Evolutionary conservation across 1,140 invertebrate species (phyloP).

Genomic region (Drosophila biarmipes): DNA sequence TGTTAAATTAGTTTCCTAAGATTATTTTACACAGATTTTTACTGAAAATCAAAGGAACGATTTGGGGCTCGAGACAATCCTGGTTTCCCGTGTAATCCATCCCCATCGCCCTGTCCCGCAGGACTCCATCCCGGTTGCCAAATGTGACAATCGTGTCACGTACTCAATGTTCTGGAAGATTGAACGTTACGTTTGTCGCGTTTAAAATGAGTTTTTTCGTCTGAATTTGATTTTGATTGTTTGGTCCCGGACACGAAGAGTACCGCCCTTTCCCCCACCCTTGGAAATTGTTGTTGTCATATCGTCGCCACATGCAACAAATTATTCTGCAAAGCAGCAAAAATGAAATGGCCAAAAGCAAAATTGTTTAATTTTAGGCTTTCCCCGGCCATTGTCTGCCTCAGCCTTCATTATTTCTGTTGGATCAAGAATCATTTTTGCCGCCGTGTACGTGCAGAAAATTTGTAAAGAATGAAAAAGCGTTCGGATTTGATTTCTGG

Average conservation of each 20-base stretch:
- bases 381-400: conserved; percentile 41
- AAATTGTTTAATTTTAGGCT: conserved; percentile 80
- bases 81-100: background rate
- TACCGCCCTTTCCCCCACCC: background rate
- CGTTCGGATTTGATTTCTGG: conserved; percentile 40
- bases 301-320: conserved; percentile 67
- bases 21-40: too few species aligned
- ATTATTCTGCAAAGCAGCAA: conserved; percentile 56
- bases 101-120: conserved; percentile 2
- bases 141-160: conserved; percentile 83
- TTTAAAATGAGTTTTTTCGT: conserved; percentile 82
- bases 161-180: conserved; percentile 83
- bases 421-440: conserved; percentile 49
- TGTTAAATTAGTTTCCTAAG: too few species aligned
- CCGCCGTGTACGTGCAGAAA: conserved; percentile 61
- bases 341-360: conserved; percentile 55
- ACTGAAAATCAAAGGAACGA: too few species aligned
- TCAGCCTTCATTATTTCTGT: conserved; percentile 55
- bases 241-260: conserved; percentile 62
- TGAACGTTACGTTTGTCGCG: conserved; percentile 84
- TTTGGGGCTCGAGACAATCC: too few species aligned
- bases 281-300: conserved; percentile 51
- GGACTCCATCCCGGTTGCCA: conserved; percentile 32
- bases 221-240: conserved; percentile 83
- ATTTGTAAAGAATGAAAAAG: conserved; percentile 60